Evolutionary conservation across 64 coral and sea anemone species (phyloP), one percentile per base, ranked within the genome.

Genomic region (Dendronephthya gigantea): DNA sequence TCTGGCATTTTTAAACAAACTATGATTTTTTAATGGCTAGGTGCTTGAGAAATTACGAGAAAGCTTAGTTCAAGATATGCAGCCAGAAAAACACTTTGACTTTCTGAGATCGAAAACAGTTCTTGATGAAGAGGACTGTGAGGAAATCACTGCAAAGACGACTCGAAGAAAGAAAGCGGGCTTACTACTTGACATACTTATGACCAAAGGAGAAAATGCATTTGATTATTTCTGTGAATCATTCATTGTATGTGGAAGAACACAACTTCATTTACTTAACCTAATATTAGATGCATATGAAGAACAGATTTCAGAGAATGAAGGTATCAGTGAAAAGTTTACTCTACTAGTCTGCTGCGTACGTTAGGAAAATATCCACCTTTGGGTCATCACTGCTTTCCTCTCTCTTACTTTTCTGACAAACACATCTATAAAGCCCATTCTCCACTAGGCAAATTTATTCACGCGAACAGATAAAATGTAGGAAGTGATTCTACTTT

Each of bases 191-290:
- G 72, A 79, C 36, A 79, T 34, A 16, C 15, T 79, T 15, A 39
- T 8, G 14, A 79, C 30, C 1, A 79, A 79, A 79, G 72, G 72
- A 79, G 32, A 79, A 79, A 39, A 35, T 8, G 72, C 19, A 15
- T 79, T 79, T 79, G 72, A 79, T 9, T 79, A 39, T 35, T 79
- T 79, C 36, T 79, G 72, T 79, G 72, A 79, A 79, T 34, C 72
- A 79, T 79, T 79, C 36, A 15, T 79, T 79, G 27, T 33, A 14
- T 79, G 32, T 79, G 72, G 72, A 79, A 79, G 10, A 79, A 79
- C 72, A 0, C 72, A 79, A 19, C 72, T 79, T 79, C 72, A 79
- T 34, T 79, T 79, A 17, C 32, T 79, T 0, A 79, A 79, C 17
- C 32, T 17, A 79, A 79, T 79, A 36, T 79, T 79, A 39, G 72